Evolutionary conservation across 1,140 invertebrate species (phyloP).

Genomic region (Drosophila ogumai): DNA sequence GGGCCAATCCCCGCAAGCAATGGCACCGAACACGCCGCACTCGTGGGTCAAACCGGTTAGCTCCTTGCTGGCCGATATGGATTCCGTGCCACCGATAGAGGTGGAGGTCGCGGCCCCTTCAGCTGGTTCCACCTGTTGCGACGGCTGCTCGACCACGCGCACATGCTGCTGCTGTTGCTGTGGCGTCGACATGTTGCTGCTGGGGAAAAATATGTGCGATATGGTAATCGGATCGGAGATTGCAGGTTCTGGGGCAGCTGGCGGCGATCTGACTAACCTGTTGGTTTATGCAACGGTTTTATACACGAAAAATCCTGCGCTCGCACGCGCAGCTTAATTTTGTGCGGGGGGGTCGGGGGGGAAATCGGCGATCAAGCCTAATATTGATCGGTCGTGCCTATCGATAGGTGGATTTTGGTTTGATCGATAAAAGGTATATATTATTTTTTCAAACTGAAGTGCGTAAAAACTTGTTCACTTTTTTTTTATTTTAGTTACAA

Average conservation of each 20-base stretch:
- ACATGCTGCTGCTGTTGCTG: conserved; percentile 52
- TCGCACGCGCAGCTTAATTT: conserved; percentile 48
- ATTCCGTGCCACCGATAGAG: conserved; percentile 18
- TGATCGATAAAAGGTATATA: background rate
- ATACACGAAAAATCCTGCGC: conserved; percentile 65
- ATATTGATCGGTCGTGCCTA: conserved; percentile 15
- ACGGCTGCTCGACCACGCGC: conserved; percentile 46
- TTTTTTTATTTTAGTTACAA: background rate
- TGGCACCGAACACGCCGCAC: conserved; percentile 97
- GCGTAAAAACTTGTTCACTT: no score
- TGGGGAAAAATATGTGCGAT: conserved; percentile 9
- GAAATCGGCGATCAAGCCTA: conserved; percentile 27
- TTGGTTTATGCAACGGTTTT: conserved; percentile 77
- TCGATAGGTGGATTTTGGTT: conserved; percentile 13
- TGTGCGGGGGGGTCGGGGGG: conserved; percentile 10
- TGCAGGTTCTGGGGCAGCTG: conserved; percentile 29
- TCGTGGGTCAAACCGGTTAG: conserved; percentile 93
- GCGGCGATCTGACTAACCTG: conserved; percentile 68
- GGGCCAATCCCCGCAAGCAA: conserved; percentile 95
- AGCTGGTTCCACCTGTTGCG: conserved; percentile 66
- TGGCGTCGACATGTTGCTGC: conserved; percentile 60
- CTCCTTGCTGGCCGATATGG: conserved; percentile 70
- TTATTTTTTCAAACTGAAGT: background rate
- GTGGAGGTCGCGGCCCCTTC: conserved; percentile 29
- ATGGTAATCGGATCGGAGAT: conserved; percentile 7